These are phyloP conservation scores for Temnothorax ravouxi DNA, from an alignment of 2,888 invertebrate genomes.

Conservation along the genomic window DNA sequence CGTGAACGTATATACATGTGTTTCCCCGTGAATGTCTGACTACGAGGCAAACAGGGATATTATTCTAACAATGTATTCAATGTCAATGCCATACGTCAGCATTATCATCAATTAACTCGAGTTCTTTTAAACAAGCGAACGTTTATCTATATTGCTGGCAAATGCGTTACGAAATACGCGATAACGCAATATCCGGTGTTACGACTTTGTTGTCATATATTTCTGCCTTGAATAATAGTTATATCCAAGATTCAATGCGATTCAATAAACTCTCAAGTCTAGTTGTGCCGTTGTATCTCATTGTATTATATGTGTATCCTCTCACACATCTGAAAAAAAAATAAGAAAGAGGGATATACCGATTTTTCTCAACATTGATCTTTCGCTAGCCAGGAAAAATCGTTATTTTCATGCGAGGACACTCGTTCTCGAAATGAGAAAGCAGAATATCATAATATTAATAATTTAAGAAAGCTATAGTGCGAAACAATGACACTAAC, in stretches of 20 bases:
- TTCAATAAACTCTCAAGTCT: not conserved
- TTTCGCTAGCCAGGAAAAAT: not conserved
- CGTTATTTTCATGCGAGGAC: not conserved
- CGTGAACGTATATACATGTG: not conserved
- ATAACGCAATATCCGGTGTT: slow-evolving; percentile 52
- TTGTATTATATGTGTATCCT: not conserved
- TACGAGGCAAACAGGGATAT: slow-evolving; percentile 36
- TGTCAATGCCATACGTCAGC: slow-evolving; percentile 52
- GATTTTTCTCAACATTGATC: not conserved
- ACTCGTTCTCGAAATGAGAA: not conserved
- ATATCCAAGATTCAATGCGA: slow-evolving; percentile 15
- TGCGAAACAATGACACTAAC: not conserved
- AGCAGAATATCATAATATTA: not conserved
- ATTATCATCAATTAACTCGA: slow-evolving; percentile 52
- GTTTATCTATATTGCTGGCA: slow-evolving; percentile 39
- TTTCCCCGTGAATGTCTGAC: slow-evolving; percentile 3
- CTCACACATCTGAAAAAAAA: not conserved
- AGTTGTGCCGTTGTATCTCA: not conserved
- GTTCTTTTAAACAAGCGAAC: slow-evolving; percentile 46
- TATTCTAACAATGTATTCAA: slow-evolving; percentile 52
- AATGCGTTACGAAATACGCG: slow-evolving; percentile 31
- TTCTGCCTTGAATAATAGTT: slow-evolving; percentile 38
- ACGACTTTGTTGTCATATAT: slow-evolving; percentile 31
- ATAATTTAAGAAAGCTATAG: not conserved
- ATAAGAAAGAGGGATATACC: not conserved